These are phyloP conservation scores for Zelostemma sp. DNA, from an alignment of 1,140 invertebrate species.

Conservation along the genomic window DNA sequence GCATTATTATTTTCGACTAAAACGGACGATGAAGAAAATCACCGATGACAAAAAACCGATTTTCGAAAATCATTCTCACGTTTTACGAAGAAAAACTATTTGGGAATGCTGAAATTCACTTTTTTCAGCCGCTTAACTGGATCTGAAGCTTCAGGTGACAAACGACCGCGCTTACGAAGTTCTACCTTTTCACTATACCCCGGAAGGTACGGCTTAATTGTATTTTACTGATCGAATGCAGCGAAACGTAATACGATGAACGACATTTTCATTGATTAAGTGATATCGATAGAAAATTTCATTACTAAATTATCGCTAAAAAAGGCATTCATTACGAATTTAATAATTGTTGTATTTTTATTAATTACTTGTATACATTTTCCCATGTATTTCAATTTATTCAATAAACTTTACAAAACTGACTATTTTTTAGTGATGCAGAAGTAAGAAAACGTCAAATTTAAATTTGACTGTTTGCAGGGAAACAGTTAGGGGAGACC, in stretches of 20 bases:
- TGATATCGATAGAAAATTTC: slow-evolving; percentile 37
- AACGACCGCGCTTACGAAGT: slow-evolving; percentile 33
- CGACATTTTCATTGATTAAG: slow-evolving; percentile 31
- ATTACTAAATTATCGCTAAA: not conserved
- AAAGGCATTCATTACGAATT: not conserved
- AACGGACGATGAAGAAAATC: not conserved
- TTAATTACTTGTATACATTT: too few relatives aligned
- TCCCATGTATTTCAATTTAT: too few relatives aligned
- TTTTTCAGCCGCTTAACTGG: not conserved
- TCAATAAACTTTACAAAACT: too few relatives aligned
- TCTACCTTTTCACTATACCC: slow-evolving; percentile 16
- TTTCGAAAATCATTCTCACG: not conserved
- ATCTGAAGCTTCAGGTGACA: slow-evolving; percentile 25
- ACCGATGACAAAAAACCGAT: not conserved
- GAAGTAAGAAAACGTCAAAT: too few relatives aligned
- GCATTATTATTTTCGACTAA: not conserved
- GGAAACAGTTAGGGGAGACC: too few relatives aligned
- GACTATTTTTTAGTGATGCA: too few relatives aligned
- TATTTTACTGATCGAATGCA: slow-evolving; percentile 1
- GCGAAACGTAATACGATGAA: slow-evolving; percentile 12
- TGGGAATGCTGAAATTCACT: not conserved
- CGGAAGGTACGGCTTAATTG: slow-evolving; percentile 3
- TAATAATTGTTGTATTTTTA: slow-evolving; percentile 14
- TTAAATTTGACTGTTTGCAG: too few relatives aligned
- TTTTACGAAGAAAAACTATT: not conserved